Base-by-base conservation (phyloP, 2,888 invertebrate genomes). In the Nephrotoma guestfalica region DNA sequence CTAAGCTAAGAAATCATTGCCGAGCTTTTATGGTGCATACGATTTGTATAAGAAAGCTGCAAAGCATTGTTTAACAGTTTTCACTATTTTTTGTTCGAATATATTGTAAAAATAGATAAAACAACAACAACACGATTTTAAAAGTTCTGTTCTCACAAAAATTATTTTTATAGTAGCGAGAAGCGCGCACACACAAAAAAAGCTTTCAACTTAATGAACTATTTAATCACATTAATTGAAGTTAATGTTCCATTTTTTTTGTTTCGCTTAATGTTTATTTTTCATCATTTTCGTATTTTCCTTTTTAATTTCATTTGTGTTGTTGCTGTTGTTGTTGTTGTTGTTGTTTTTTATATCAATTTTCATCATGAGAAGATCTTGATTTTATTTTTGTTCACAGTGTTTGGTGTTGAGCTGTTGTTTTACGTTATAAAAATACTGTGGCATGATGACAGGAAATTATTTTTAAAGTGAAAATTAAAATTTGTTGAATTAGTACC, bases 151-250 rank as follows among this genome's bases (percentile, higher is more conserved):
- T 71, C 15, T 30, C 71, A 71, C 71, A 9, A 71, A 5, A 71
- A 71, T 71, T 71, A 71, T 71, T 71, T 4, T 30, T 71, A 30
- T 71, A 71, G 18, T 6, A 30, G 15, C 6, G 18, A 18, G 57
- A 15, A 57, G 30, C n/a, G 30, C 30, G 30, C n/a, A 40, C 41
- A 84, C 41, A 41, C 15, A 84, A 41, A 13, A 84, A 84, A 84
- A 84, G 84, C 84, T 84, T 84, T 84, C 42, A 84, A 84, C 84
- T 84, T 84, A 84, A 84, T 84, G 84, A 84, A 84, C 84, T 84
- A 84, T 84, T 84, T 84, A 84, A 84, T 84, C 41, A 84, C 84
- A 42, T 84, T 84, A 84, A 84, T 42, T 84, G 84, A 41, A 84
- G 84, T 84, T 84, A 84, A 84, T 84, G 84, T 84, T 84, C 42